Evolutionary conservation across 2,113 vertebrate species (phyloP).

Genomic region (Azemiops feae): DNA sequence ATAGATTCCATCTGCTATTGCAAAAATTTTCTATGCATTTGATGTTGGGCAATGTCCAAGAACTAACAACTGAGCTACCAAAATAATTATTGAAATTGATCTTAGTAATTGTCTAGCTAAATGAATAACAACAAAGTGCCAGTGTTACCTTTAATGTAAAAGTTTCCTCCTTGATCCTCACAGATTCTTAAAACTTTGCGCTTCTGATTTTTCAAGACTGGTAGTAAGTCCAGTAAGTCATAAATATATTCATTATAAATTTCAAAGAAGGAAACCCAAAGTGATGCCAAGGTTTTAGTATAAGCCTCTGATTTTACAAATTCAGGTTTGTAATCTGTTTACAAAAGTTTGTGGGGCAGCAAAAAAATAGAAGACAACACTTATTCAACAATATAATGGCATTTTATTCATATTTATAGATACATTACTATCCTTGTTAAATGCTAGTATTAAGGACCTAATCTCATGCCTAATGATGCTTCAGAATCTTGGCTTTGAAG

Average conservation of each 20-base stretch:
- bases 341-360: slow-evolving; percentile 9
- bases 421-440: not conserved
- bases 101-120: not conserved
- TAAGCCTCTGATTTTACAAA: not conserved
- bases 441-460: not conserved
- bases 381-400: not conserved
- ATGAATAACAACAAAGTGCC: not conserved
- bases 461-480: not conserved
- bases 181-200: slow-evolving; percentile 78
- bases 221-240: slow-evolving; percentile 74
- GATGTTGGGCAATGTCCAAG: not conserved
- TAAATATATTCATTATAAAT: slow-evolving; percentile 89
- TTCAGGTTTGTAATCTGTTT: slow-evolving; percentile 27
- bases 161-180: slow-evolving; percentile 82
- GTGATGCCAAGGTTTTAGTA: slow-evolving; percentile 62
- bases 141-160: slow-evolving; percentile 80
- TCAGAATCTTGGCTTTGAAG: not conserved
- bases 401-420: not conserved
- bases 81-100: not conserved
- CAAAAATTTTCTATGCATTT: not conserved
- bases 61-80: not conserved
- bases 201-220: slow-evolving; percentile 72
- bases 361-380: not conserved
- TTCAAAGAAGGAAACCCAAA: slow-evolving; percentile 89
- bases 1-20: not conserved